Evolutionary conservation across 2,113 vertebrate species (phyloP).

Genomic region (Euleptes europaea): DNA sequence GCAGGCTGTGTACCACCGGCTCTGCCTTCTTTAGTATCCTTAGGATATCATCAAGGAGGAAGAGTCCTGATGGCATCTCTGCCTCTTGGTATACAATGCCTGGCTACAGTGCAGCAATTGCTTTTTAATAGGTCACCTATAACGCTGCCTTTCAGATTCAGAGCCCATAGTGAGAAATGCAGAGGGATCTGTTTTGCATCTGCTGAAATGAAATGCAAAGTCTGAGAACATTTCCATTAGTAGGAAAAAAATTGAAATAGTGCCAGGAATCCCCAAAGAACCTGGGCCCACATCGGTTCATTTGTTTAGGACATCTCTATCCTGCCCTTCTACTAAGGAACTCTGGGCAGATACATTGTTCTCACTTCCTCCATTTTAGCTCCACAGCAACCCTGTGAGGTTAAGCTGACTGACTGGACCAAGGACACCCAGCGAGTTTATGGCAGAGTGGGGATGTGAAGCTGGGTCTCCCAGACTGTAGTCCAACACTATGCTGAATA

Average conservation of each 20-base stretch:
- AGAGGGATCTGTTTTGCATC: not conserved
- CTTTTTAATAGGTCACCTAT: not conserved
- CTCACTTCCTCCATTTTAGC: too few species aligned
- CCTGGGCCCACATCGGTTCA: accelerated
- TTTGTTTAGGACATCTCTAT: too few species aligned
- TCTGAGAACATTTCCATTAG: not conserved
- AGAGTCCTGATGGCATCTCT: not conserved
- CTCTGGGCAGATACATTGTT: too few species aligned
- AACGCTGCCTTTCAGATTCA: not conserved
- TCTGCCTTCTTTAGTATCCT: not conserved
- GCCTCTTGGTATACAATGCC: not conserved
- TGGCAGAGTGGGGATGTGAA: too few species aligned
- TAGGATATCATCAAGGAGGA: not conserved
- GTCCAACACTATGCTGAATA: too few species aligned
- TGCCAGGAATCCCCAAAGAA: not conserved
- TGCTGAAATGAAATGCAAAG: not conserved
- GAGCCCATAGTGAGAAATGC: not conserved
- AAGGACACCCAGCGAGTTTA: too few species aligned
- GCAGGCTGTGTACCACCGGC: not conserved
- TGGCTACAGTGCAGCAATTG: not conserved
- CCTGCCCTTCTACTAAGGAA: too few species aligned
- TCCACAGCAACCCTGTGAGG: too few species aligned
- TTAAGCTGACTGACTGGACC: too few species aligned
- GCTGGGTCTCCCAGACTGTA: too few species aligned
- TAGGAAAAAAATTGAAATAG: accelerated